Percentiles rank a stretch among this genome's conserved stretches.
Evolutionary conservation across 1,140 invertebrate genomes (phyloP).

Genomic region (Pseudomyrmex gracilis): DNA sequence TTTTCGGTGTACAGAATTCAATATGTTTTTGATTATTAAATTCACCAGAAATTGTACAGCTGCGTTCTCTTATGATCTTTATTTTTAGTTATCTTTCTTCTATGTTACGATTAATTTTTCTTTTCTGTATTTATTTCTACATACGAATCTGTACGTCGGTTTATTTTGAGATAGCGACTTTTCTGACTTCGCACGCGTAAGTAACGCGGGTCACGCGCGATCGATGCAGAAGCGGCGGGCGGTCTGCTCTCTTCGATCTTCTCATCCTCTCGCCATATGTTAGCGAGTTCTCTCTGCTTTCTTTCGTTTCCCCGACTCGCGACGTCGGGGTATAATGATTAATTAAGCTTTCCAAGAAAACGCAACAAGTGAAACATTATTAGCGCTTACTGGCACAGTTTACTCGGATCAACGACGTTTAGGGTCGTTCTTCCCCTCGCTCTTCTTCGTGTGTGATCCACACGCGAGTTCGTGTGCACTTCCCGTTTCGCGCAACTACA

Average conservation of each 20-base stretch:
- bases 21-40: too few relatives aligned
- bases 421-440: slow-evolving; percentile 5
- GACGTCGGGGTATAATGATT: slow-evolving; percentile 75
- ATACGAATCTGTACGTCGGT: too few relatives aligned
- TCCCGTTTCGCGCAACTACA: background rate
- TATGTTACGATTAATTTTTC: too few relatives aligned
- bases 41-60: too few relatives aligned
- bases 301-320: background rate
- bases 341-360: slow-evolving; percentile 83
- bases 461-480: slow-evolving; percentile 1
- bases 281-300: background rate
- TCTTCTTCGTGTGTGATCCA: slow-evolving; percentile 1
- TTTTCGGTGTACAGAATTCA: too few relatives aligned
- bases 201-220: slow-evolving; percentile 5
- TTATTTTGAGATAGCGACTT: slow-evolving; percentile 33
- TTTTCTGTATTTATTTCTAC: too few relatives aligned
- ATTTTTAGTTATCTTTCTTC: too few relatives aligned
- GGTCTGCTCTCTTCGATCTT: slow-evolving; percentile 25
- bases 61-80: too few relatives aligned
- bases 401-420: slow-evolving; percentile 65
- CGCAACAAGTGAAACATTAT: slow-evolving; percentile 83
- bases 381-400: slow-evolving; percentile 81
- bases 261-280: background rate
- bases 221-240: slow-evolving; percentile 36
- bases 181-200: slow-evolving; percentile 54